Evolutionary conservation across 2,113 vertebrate genomes (phyloP).

Genomic region (Hucho hucho): DNA sequence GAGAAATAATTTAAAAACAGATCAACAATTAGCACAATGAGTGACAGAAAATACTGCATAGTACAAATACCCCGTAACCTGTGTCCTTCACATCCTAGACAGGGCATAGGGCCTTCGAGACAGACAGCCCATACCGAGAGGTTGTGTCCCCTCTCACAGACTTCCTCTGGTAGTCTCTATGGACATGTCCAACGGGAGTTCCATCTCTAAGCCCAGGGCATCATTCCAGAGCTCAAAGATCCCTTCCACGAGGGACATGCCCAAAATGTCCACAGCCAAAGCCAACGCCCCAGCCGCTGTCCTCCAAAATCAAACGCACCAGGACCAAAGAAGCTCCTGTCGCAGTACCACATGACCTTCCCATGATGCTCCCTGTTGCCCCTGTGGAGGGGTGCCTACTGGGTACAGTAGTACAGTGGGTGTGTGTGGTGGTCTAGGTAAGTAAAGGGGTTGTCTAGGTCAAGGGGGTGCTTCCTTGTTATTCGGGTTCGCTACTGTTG

Average conservation of each 20-base stretch:
- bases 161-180: not conserved
- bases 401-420: constrained; percentile 45
- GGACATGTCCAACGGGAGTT: not conserved
- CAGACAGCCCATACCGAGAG: constrained; percentile 46
- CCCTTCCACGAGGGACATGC: not conserved
- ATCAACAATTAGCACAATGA: constrained; percentile 63
- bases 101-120: constrained; percentile 55
- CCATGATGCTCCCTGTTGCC: constrained; percentile 3
- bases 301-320: constrained; percentile 40
- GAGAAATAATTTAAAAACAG: constrained; percentile 71
- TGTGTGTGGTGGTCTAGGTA: not conserved
- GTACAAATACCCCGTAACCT: constrained; percentile 68
- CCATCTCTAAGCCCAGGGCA: not conserved
- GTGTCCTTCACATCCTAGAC: constrained; percentile 33
- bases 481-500: constrained; percentile 96
- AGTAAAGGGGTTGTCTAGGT: not conserved
- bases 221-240: constrained; percentile 10
- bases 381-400: constrained; percentile 47
- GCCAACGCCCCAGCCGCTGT: constrained; percentile 14
- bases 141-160: not conserved
- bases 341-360: constrained; percentile 47
- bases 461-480: constrained; percentile 47
- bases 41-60: constrained; percentile 75
- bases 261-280: constrained; percentile 2
- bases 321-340: constrained; percentile 38